A percentile compares a stretch with the other conserved stretches of the same genome.
phyloP scores from a whole-genome alignment of 92 coral and sea anemone genomes.

The Zoanthus solanderi region DNA sequence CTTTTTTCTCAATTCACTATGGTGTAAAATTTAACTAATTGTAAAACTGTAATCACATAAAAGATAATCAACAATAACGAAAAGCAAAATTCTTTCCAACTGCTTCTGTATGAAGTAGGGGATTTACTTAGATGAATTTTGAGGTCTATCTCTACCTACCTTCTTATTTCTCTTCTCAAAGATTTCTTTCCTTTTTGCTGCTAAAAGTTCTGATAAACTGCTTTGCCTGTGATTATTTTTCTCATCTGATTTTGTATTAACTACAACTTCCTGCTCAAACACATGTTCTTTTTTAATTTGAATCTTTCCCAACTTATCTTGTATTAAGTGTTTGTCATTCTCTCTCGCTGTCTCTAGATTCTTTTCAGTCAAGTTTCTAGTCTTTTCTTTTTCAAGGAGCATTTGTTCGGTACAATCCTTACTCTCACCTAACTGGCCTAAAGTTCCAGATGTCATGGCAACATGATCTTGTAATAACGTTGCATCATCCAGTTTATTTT shows the following conservation, averaged over 20 bases:
- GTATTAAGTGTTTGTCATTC: not conserved
- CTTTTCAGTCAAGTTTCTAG: not conserved
- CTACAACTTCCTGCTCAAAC: not conserved
- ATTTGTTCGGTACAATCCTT: not conserved
- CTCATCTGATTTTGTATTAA: not conserved
- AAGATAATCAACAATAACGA: too few relatives aligned
- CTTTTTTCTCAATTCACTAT: too few relatives aligned
- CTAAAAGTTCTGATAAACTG: slow-evolving; percentile 23
- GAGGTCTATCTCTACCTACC: slow-evolving; percentile 3
- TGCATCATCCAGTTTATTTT: not conserved
- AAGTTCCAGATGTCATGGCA: not conserved
- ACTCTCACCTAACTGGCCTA: too few relatives aligned
- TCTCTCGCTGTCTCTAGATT: not conserved
- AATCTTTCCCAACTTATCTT: not conserved
- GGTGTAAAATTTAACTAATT: too few relatives aligned
- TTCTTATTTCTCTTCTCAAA: not conserved
- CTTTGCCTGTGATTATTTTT: not conserved
- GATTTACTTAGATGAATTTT: not conserved
- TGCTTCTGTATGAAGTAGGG: not conserved
- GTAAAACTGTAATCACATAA: too few relatives aligned
- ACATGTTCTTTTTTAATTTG: not conserved
- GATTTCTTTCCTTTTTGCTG: slow-evolving; percentile 24
- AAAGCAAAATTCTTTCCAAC: too few relatives aligned
- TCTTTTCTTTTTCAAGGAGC: not conserved
- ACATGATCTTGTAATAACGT: not conserved